Evolutionary conservation across 2,797 vertebrate species (phyloP), one percentile per base, ranked within the genome.

Genomic region (Clarias platycephalus): DNA sequence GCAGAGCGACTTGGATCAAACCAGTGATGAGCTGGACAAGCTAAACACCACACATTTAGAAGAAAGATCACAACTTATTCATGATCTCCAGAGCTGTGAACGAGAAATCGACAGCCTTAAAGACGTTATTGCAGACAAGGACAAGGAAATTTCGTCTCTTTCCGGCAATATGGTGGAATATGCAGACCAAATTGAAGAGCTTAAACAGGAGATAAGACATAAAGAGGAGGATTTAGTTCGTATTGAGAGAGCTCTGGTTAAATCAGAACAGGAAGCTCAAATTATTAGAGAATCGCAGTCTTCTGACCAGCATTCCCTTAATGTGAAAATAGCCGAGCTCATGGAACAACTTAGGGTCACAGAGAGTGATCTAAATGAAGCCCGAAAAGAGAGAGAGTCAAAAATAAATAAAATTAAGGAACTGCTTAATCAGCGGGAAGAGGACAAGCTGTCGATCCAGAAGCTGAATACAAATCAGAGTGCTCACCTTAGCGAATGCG

Each of bases 31-130:
- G 87, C 94, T 98, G 83, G 96, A 97, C 88, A 96, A 96, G 82
- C 86, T 98, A 2, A 98, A 98, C 84, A 90, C 90, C 0, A 92
- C 94, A 64, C 96, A 97, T 89, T 88, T 97, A 86, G 96, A 97
- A 83, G 97, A 98, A 82, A 93, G 97, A 85, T 95, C 96, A 10
- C 96, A 97, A 31, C 95, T 97, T 83, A 97, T 98, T 89, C 95
- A 97, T 31, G 95, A 97, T 85, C 95, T 98, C 0, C 97, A 98
- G 85, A 95, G 95, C 91, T 89, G 96, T n/a, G 97, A 98, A 90
- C 93, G 97, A 81, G 96, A 97, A 89, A 96, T 97, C 0, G 97
- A 98, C 85, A 90, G 90, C 72, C 94, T 98, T 0, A 96, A 94
- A 90, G 97, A 98, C 28, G 2, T 85, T 0, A 83, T 97, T 86